Evolutionary conservation across 2,888 invertebrate genomes (phyloP).

Genomic region (Luffia ferchaultella): DNA sequence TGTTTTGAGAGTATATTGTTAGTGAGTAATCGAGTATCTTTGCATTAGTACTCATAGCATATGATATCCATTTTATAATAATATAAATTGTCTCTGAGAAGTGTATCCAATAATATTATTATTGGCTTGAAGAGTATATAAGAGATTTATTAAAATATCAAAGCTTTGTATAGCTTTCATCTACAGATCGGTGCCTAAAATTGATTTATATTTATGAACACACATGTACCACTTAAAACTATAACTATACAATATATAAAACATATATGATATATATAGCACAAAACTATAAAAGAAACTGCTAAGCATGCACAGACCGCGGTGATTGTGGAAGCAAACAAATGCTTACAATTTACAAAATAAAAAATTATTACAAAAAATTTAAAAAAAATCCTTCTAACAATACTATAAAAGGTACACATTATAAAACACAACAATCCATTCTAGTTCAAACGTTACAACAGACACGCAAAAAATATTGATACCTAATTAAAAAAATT

Average conservation of each 20-base stretch:
- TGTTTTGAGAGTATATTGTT: too few relatives aligned
- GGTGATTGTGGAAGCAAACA: constrained; percentile 58
- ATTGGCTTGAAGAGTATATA: too few relatives aligned
- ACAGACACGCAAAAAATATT: constrained; percentile 11
- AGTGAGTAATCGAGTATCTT: too few relatives aligned
- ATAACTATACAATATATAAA: constrained; percentile 64
- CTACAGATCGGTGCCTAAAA: too few relatives aligned
- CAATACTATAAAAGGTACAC: constrained; percentile 40
- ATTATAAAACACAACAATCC: constrained; percentile 20
- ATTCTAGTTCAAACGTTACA: constrained; percentile 7
- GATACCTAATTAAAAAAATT: constrained; percentile 9
- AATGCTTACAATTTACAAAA: constrained; percentile 67
- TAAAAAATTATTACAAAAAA: constrained; percentile 24
- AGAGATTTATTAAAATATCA: too few relatives aligned
- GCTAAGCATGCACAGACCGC: constrained; percentile 59
- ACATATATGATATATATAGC: constrained; percentile 32
- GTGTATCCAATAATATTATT: too few relatives aligned
- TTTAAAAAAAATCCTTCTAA: constrained; percentile 20
- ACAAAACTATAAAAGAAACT: constrained; percentile 41
- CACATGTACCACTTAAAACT: neutral
- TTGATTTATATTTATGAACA: neutral
- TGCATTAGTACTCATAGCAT: too few relatives aligned
- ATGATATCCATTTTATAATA: too few relatives aligned
- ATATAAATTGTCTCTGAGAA: too few relatives aligned
- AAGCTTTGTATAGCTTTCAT: too few relatives aligned